Percentiles rank a stretch among this genome's conserved stretches.
Evolutionary conservation across 1,140 invertebrate genomes (phyloP).

Genomic region (Drosophila bifasciata): DNA sequence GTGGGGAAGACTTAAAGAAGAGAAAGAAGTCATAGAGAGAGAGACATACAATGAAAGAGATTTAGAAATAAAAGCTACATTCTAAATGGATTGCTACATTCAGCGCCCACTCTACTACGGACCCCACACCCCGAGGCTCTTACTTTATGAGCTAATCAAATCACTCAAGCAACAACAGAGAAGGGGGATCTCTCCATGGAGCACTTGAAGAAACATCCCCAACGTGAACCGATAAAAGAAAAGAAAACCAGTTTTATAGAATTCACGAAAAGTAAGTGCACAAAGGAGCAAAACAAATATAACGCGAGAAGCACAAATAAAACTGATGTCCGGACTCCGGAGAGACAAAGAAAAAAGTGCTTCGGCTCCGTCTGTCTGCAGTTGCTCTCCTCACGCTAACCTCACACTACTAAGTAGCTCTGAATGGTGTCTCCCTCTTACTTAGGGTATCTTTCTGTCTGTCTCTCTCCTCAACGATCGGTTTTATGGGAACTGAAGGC

Average conservation of each 20-base stretch:
- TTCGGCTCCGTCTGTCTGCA: too few relatives aligned
- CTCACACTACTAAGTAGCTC: not conserved
- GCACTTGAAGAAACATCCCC: conserved; percentile 31
- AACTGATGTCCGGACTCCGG: conserved; percentile 3
- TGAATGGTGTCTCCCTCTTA: not conserved
- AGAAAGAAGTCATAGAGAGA: too few relatives aligned
- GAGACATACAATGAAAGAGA: conserved; percentile 24
- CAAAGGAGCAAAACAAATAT: conserved; percentile 57
- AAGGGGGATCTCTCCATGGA: not conserved
- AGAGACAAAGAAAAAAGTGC: conserved; percentile 39
- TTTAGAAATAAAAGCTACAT: conserved; percentile 29
- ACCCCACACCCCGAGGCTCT: conserved; percentile 8
- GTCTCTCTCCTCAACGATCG: conserved; percentile 6
- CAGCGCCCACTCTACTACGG: conserved; percentile 32
- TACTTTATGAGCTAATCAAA: conserved; percentile 51
- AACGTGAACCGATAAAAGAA: conserved; percentile 40
- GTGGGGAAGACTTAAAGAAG: too few relatives aligned
- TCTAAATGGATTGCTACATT: conserved; percentile 3
- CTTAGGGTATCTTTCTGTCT: not conserved
- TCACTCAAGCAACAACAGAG: conserved; percentile 29
- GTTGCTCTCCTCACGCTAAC: not conserved
- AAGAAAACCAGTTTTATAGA: conserved; percentile 61
- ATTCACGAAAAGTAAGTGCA: conserved; percentile 60
- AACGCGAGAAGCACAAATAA: conserved; percentile 16
- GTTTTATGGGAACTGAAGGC: conserved; percentile 48